Evolutionary conservation across 2,888 invertebrate species (phyloP).

Genomic region (Liodrosophila aerea): DNA sequence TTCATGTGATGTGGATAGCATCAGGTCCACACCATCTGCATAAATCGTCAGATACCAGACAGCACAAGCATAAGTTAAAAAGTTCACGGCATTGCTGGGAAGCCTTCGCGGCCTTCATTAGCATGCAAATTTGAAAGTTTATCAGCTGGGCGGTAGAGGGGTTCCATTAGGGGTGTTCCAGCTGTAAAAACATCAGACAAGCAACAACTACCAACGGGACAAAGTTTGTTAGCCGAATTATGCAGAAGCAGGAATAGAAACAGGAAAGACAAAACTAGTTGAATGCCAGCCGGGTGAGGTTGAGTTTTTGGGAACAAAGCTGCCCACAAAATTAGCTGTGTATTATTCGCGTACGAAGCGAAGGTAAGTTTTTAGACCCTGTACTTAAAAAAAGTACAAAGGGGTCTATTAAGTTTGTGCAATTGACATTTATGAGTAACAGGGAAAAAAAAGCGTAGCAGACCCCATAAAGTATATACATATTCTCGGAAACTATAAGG

Average conservation of each 20-base stretch:
- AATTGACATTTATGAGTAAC: no score
- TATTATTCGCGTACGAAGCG: not conserved
- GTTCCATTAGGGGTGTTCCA: slow-evolving; percentile 9
- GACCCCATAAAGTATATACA: no score
- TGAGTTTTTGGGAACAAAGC: not conserved
- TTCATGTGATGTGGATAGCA: slow-evolving; percentile 3
- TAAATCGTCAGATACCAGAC: not conserved
- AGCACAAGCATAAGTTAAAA: slow-evolving; percentile 18
- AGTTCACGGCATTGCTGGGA: slow-evolving; percentile 5
- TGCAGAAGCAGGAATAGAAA: slow-evolving; percentile 9
- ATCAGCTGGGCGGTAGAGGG: slow-evolving; percentile 26
- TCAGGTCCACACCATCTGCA: not conserved
- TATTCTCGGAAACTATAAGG: no score
- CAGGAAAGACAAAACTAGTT: not conserved
- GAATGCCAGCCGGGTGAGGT: no score
- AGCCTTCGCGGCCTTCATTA: slow-evolving; percentile 41
- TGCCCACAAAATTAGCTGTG: slow-evolving; percentile 2
- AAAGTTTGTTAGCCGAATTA: slow-evolving; percentile 19
- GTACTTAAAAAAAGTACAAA: no score
- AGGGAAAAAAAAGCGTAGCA: no score
- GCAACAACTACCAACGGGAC: not conserved
- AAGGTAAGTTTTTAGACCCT: not conserved
- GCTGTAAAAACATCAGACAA: slow-evolving; percentile 8
- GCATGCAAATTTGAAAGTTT: slow-evolving; percentile 53
- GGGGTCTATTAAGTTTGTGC: no score